phyloP scores from a whole-genome alignment of 92 coral and sea anemone species.

The Porites cylindrica region DNA sequence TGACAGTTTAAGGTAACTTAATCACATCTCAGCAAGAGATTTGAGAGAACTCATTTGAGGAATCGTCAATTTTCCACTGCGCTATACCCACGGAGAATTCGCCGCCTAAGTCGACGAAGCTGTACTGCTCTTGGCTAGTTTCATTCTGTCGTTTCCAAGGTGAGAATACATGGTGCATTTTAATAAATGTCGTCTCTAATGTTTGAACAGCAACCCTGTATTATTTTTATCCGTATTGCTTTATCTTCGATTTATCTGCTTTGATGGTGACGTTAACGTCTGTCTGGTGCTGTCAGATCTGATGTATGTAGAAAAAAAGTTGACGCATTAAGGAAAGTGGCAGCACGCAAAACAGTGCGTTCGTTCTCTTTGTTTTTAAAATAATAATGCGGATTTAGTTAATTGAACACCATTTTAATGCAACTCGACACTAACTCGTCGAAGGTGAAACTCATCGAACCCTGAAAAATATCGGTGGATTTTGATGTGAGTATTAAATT shows the following conservation, averaged over 20 bases:
- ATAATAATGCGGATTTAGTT: background rate
- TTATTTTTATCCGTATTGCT: background rate
- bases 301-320: background rate
- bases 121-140: background rate
- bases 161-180: background rate
- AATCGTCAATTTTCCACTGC: background rate
- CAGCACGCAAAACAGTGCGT: background rate
- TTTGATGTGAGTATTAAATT: background rate
- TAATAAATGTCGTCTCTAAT: conserved; percentile 3
- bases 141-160: conserved; percentile 7
- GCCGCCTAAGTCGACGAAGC: background rate
- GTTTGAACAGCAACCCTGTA: background rate
- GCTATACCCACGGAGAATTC: too few relatives aligned
- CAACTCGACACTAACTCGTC: background rate
- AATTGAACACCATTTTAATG: conserved; percentile 8
- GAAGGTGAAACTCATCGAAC: background rate
- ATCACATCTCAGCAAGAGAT: conserved; percentile 23
- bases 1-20: conserved; percentile 16
- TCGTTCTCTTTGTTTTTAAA: conserved; percentile 9
- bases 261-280: background rate
- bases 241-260: background rate
- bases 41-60: background rate
- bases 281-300: background rate
- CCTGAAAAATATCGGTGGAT: background rate
- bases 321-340: background rate